Conservation (phyloP, 1,140 invertebrate genomes). For the Aphelenchoides besseyi region DNA sequence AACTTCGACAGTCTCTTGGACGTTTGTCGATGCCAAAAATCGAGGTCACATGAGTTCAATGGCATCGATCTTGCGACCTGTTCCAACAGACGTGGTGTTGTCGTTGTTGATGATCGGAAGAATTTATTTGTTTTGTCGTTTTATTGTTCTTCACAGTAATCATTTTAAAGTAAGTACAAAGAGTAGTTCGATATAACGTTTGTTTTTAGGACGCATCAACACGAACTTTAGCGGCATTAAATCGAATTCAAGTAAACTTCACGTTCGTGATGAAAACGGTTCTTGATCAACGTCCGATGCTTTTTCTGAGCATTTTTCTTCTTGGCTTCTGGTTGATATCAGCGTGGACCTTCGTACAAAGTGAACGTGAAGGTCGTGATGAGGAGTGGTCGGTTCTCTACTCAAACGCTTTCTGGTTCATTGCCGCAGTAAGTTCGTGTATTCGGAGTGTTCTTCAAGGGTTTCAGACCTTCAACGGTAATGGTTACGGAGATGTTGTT, state of each 20-base stretch:
- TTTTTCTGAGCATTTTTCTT: constrained; percentile 57
- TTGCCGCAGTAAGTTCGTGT: constrained; percentile 36
- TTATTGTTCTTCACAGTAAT: constrained; percentile 98
- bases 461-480: constrained; percentile 53
- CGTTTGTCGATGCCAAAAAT: constrained; percentile 39
- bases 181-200: constrained; percentile 17
- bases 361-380: constrained; percentile 34
- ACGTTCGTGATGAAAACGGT: constrained; percentile 97
- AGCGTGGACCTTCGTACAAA: constrained; percentile 57
- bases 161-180: constrained; percentile 76
- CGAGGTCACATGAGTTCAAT: constrained; percentile 17
- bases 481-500: constrained; percentile 83
- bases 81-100: constrained; percentile 77
- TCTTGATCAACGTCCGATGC: constrained; percentile 69
- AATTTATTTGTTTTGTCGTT: constrained; percentile 95
- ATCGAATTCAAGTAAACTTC: constrained; percentile 93
- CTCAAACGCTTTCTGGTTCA: constrained; percentile 62
- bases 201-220: constrained; percentile 78
- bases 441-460: neutral
- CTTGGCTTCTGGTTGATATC: constrained; percentile 56
- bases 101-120: constrained; percentile 98
- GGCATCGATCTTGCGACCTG: constrained; percentile 22
- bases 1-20: constrained; percentile 37
- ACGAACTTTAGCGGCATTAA: constrained; percentile 80
- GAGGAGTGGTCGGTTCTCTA: constrained; percentile 54